Evolutionary conservation across 2,888 invertebrate species (phyloP).

Genomic region (Seira ritae): DNA sequence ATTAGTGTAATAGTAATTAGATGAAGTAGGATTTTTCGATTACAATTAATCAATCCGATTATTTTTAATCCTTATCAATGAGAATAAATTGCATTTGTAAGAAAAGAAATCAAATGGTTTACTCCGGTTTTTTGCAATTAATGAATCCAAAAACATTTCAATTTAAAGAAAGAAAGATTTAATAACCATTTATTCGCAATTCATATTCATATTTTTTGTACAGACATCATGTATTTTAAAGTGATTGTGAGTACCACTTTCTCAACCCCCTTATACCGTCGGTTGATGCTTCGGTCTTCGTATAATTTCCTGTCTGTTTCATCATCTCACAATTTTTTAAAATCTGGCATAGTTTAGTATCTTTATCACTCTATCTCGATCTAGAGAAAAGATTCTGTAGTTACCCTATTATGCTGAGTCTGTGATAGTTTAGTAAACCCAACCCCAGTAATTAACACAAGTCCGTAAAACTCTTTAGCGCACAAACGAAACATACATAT

Average conservation of each 20-base stretch:
- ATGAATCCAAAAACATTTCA: no score
- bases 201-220: neutral
- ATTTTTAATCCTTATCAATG: no score
- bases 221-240: neutral
- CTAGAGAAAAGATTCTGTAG: neutral
- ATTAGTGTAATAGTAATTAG: no score
- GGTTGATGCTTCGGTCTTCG: neutral
- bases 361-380: neutral
- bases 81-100: no score
- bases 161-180: neutral
- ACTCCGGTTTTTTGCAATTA: no score
- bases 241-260: neutral
- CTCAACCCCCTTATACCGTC: neutral
- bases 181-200: conserved; percentile 2
- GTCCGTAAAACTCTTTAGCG: no score
- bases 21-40: no score
- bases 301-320: neutral
- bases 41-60: no score
- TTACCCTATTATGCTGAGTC: neutral
- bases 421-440: no score
- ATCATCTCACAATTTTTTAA: neutral
- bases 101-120: no score
- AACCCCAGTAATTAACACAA: neutral
- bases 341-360: neutral
- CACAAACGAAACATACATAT: no score